Conservation (phyloP, 92 coral and sea anemone genomes). For the Zoanthus gigantus region DNA sequence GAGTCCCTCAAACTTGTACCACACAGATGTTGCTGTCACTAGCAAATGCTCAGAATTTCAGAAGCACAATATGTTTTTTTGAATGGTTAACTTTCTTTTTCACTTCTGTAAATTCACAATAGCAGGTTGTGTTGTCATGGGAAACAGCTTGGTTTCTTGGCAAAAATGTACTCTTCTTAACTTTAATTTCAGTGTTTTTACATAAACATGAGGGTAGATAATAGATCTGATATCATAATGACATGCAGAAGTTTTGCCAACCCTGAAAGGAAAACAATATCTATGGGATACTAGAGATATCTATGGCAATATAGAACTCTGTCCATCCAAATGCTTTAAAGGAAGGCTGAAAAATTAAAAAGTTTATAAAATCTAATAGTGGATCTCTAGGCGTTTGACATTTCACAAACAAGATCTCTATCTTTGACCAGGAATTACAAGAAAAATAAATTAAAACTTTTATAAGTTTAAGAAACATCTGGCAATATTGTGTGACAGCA, state of each 20-base stretch:
- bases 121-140: constrained; percentile 83
- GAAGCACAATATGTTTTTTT: constrained; percentile 30
- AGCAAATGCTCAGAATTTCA: not conserved
- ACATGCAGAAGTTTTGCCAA: constrained; percentile 81
- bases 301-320: constrained; percentile 75
- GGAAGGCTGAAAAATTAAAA: not conserved
- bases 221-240: constrained; percentile 71
- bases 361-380: not conserved
- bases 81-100: constrained; percentile 28
- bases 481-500: constrained; percentile 43
- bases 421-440: not conserved
- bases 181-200: constrained; percentile 47
- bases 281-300: constrained; percentile 84
- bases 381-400: not conserved
- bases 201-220: constrained; percentile 54
- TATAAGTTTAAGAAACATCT: constrained; percentile 33
- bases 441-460: not conserved
- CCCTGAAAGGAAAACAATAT: constrained; percentile 80
- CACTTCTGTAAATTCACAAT: constrained; percentile 76
- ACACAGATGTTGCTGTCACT: not conserved
- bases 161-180: constrained; percentile 74
- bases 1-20: constrained; percentile 8
- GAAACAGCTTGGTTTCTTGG: constrained; percentile 76
- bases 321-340: not conserved
- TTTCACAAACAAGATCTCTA: constrained; percentile 1